A percentile compares a stretch with the other conserved stretches of the same genome.
Evolutionary conservation across 2,113 vertebrate species (phyloP).

Genomic region (Erythrolamprus reginae): DNA sequence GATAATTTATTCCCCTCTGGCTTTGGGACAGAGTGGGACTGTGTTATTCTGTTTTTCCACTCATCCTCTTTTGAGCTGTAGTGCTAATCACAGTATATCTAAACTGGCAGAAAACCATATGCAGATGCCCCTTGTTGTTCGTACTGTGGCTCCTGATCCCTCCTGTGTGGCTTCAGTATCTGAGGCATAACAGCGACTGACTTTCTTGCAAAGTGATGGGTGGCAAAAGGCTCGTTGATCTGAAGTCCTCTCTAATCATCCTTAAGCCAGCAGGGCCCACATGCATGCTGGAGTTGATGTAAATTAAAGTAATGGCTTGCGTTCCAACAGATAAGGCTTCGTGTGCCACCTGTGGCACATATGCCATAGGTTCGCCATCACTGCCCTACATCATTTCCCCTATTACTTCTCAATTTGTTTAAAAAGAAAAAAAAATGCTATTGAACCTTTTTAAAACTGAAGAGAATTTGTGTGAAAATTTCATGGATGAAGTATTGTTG

Average conservation of each 20-base stretch:
- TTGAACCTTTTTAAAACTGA: background rate
- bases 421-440: background rate
- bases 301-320: too few relatives aligned
- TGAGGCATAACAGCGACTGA: background rate
- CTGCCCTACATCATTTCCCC: background rate
- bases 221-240: background rate
- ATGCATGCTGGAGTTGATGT: too few relatives aligned
- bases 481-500: background rate
- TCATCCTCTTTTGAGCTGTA: background rate
- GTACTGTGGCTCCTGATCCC: background rate
- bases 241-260: background rate
- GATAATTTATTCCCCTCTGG: background rate
- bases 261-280: too few relatives aligned
- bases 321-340: too few relatives aligned
- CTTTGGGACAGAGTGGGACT: background rate
- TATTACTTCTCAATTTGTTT: background rate
- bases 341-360: too few relatives aligned
- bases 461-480: background rate
- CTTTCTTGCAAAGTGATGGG: background rate
- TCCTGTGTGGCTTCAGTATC: background rate
- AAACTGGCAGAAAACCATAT: background rate
- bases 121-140: background rate
- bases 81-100: background rate
- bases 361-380: too few relatives aligned
- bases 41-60: background rate